Percentiles rank a stretch among this genome's conserved stretches.
Evolutionary conservation across 1,140 invertebrate species (phyloP).

Genomic region (Spodoptera frugiperda): DNA sequence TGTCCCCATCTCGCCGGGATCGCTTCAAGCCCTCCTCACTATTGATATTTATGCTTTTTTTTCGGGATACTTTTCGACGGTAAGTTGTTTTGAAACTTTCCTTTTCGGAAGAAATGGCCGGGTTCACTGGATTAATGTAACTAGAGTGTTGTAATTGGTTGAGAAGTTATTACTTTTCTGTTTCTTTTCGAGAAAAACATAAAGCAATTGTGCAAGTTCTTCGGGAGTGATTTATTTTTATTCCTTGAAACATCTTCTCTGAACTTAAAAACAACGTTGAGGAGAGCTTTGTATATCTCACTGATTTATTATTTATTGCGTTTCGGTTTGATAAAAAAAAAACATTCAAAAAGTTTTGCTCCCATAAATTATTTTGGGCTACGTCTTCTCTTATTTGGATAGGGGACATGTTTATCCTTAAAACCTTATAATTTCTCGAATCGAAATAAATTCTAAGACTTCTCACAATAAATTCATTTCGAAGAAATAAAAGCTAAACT

Average conservation of each 20-base stretch:
- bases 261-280: conserved; percentile 60
- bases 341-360: conserved; percentile 48
- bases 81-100: conserved; percentile 76
- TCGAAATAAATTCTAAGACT: neutral
- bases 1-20: conserved; percentile 63
- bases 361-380: conserved; percentile 42
- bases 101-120: conserved; percentile 67
- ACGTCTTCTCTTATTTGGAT: conserved; percentile 13
- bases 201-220: conserved; percentile 71
- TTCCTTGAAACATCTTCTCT: conserved; percentile 61
- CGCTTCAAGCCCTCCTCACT: conserved; percentile 64
- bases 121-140: conserved; percentile 73
- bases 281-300: conserved; percentile 53
- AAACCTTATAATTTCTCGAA: neutral
- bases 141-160: conserved; percentile 77
- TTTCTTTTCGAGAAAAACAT: conserved; percentile 73
- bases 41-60: conserved; percentile 79
- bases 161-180: conserved; percentile 74
- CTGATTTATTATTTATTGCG: conserved; percentile 59
- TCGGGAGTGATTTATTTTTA: conserved; percentile 67
- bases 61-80: conserved; percentile 67
- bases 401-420: conserved; percentile 21
- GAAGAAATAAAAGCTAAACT: conserved; percentile 9
- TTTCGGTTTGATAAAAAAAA: conserved; percentile 52
- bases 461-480: neutral